Evolutionary conservation across 2,113 vertebrate species (phyloP).

Genomic region (Romanogobio albipinnatus): DNA sequence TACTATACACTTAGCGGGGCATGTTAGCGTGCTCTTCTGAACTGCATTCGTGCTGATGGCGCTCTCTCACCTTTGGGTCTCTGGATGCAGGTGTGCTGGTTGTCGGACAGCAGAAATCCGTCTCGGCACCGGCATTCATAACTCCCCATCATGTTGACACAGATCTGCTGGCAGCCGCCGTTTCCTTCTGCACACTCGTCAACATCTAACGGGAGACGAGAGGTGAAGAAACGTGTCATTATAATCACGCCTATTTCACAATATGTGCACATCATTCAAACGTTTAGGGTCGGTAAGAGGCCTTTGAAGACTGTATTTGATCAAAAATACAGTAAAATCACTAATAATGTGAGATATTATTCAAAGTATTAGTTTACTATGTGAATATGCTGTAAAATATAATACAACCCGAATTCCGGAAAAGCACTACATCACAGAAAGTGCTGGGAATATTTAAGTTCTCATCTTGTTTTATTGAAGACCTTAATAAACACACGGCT

Average conservation of each 20-base stretch:
- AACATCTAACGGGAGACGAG: slow-evolving; percentile 80
- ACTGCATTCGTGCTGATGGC: too few relatives aligned
- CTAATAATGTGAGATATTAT: too few relatives aligned
- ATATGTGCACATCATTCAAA: background rate
- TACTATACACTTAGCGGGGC: too few relatives aligned
- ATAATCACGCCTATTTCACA: background rate
- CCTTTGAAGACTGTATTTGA: background rate
- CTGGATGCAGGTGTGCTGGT: slow-evolving; percentile 99
- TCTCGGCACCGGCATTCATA: slow-evolving; percentile 96
- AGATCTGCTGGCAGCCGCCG: slow-evolving; percentile 95
- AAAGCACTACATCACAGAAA: too few relatives aligned
- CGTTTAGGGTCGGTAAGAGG: background rate
- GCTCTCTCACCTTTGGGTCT: slow-evolving; percentile 87
- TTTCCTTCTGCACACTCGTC: slow-evolving; percentile 95
- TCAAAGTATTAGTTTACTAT: too few relatives aligned
- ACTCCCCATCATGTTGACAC: slow-evolving; percentile 99
- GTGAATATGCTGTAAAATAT: too few relatives aligned
- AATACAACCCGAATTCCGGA: too few relatives aligned
- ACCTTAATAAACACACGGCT: too few relatives aligned
- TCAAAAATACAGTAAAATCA: too few relatives aligned
- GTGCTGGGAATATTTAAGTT: too few relatives aligned
- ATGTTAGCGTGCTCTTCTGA: background rate
- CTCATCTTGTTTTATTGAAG: too few relatives aligned
- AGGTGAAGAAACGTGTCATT: background rate
- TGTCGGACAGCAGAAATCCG: slow-evolving; percentile 97